Evolutionary conservation across 1,140 invertebrate species (phyloP).

Genomic region (Portunus trituberculatus): DNA sequence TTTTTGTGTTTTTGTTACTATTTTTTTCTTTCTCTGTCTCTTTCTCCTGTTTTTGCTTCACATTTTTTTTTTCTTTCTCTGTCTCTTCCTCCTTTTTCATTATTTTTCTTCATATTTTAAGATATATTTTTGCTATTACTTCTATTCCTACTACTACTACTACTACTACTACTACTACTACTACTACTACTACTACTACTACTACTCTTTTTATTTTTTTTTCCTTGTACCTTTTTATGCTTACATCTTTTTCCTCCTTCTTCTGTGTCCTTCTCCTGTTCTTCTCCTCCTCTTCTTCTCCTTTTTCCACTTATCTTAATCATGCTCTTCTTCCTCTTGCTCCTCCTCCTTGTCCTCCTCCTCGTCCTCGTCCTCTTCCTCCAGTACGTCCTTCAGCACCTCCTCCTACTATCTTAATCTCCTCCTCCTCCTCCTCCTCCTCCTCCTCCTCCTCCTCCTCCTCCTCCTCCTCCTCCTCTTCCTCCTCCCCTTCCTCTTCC

Average conservation of each 20-base stretch:
- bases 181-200: no score
- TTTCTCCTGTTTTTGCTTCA: no score
- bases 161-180: no score
- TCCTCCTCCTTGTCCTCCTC: neutral
- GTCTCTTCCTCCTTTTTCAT: no score
- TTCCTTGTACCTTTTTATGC: neutral
- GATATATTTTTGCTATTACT: no score
- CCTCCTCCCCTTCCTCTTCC: neutral
- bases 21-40: no score
- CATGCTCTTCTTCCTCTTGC: neutral
- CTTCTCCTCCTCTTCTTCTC: neutral
- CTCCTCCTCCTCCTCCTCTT: neutral
- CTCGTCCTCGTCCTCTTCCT: neutral
- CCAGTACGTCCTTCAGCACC: neutral
- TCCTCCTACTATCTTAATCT: neutral
- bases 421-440: neutral
- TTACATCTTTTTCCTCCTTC: neutral
- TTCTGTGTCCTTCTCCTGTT: no score
- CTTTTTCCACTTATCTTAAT: neutral
- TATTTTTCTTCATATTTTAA: no score
- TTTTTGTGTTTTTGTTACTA: no score
- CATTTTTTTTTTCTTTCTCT: no score
- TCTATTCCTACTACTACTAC: no score
- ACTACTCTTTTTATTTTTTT: neutral
- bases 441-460: neutral